Evolutionary conservation across 2,888 invertebrate genomes (phyloP), one percentile per base, ranked within the genome.

Genomic region (Nomada ruficornis): DNA sequence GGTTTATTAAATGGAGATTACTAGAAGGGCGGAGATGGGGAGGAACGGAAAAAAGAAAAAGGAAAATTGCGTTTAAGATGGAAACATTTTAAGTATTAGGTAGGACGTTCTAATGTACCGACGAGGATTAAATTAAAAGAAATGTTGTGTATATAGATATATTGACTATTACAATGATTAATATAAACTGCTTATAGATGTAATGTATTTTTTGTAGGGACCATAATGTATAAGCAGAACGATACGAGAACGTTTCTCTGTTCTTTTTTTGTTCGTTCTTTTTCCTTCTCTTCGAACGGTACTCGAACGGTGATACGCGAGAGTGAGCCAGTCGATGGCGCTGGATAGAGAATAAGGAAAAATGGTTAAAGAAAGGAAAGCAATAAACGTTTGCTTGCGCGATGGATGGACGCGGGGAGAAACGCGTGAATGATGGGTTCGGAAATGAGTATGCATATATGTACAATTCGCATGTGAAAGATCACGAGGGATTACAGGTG

Each of bases 181-280:
- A 80, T 76, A 81, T 89, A 91, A 91, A 86, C 86, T 89, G 92
- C 92, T 92, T 92, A 92, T 92, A 92, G 91, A 92, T 89, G 88
- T 92, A 92, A 89, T 88, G 91, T 92, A 92, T 92, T 92, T 92
- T 92, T 92, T 92, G 90, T 92, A 92, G 92, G 92, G 92, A 92
- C 92, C 92, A 92, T 92, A 91, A 89, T 79, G 82, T 88, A 84
- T 90, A 91, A 91, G 91, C 88, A 84, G 87, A 89, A 80, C 75
- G 84, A 88, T 86, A 86, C 83, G 84, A 74, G 62, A 70, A 62
- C 44, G 80, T 84, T 83, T 52, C 4, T 4, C 15, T 62, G 36
- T 42, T 13, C 42, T 18, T 55, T 80, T 78, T 77, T 18, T 23
- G 7, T 55, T 4, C 10, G 52, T 52, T 29, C 3, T 81, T 84